phyloP scores from a whole-genome alignment of 92 coral and sea anemone genomes.

The Porites evermanni region DNA sequence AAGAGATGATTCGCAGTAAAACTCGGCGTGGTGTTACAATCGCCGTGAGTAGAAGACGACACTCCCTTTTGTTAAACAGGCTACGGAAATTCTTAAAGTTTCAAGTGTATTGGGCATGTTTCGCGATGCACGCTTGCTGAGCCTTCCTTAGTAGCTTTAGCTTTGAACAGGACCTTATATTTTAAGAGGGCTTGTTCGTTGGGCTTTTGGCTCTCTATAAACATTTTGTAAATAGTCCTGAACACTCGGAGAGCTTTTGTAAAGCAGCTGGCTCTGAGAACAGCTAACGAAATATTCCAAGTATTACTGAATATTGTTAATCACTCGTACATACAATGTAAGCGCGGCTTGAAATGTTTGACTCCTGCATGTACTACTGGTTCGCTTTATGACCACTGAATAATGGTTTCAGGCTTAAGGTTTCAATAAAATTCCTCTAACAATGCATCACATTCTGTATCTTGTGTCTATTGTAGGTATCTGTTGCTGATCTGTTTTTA shows the following conservation, averaged over 20 bases:
- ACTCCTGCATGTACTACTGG: slow-evolving; percentile 8
- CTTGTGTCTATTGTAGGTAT: background rate
- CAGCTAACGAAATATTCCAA: background rate
- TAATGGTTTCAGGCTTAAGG: slow-evolving; percentile 3
- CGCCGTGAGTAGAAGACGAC: too few relatives aligned
- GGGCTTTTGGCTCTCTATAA: too few relatives aligned
- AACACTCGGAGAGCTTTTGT: background rate
- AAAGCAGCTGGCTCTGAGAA: background rate
- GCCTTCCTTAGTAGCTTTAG: too few relatives aligned
- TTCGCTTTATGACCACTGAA: slow-evolving; percentile 2
- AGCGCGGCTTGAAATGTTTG: slow-evolving; percentile 7
- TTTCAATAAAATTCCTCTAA: slow-evolving; percentile 31
- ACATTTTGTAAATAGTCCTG: background rate
- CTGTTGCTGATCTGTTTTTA: too few relatives aligned
- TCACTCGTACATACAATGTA: background rate
- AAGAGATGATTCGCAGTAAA: too few relatives aligned
- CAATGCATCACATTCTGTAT: background rate
- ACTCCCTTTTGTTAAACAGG: too few relatives aligned
- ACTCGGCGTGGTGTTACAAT: too few relatives aligned
- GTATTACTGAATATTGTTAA: background rate
- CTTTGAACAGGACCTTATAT: too few relatives aligned
- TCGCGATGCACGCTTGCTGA: too few relatives aligned
- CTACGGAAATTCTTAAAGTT: too few relatives aligned
- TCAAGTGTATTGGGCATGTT: too few relatives aligned
- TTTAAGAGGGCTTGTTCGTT: too few relatives aligned